phyloP scores from a whole-genome alignment of 2,797 vertebrate species.

The Ciconia nigra region DNA sequence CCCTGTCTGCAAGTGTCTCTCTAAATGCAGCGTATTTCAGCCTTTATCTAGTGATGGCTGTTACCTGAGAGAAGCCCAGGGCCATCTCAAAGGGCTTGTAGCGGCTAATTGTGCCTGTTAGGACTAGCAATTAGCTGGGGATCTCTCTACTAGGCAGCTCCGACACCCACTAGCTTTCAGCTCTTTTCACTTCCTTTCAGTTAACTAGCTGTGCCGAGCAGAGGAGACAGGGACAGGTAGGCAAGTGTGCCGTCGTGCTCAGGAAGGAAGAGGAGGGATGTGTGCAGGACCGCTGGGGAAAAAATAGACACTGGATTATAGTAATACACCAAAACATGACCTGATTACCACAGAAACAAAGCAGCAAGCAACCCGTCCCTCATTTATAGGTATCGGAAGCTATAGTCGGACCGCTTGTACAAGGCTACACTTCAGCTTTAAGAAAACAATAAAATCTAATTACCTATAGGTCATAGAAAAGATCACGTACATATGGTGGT shows the following conservation, averaged over 20 bases:
- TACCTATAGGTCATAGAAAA: constrained; percentile 73
- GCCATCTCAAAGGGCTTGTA: constrained; percentile 82
- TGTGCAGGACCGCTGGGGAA: neutral
- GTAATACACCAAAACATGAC: neutral
- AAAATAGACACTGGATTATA: neutral
- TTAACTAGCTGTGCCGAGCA: constrained; percentile 71
- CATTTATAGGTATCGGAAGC: neutral
- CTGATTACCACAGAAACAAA: neutral
- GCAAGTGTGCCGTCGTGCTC: neutral
- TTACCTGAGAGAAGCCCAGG: constrained; percentile 78
- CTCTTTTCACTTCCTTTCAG: constrained; percentile 66
- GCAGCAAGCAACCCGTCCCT: neutral
- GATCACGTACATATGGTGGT: constrained; percentile 56
- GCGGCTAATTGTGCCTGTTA: constrained; percentile 82
- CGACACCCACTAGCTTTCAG: constrained; percentile 75
- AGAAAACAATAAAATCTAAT: constrained; percentile 78
- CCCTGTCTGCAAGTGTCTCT: constrained; percentile 77
- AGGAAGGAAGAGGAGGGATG: neutral
- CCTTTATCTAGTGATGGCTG: constrained; percentile 80
- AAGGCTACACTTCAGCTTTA: constrained; percentile 49
- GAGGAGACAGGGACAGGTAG: constrained; percentile 66
- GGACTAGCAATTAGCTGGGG: constrained; percentile 80
- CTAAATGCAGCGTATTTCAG: constrained; percentile 75
- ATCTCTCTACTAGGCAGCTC: constrained; percentile 71
- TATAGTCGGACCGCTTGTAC: neutral